These are phyloP conservation scores for Aplidium turbinatum DNA, from an alignment of 23 tunicate genomes.

Conservation along the genomic window DNA sequence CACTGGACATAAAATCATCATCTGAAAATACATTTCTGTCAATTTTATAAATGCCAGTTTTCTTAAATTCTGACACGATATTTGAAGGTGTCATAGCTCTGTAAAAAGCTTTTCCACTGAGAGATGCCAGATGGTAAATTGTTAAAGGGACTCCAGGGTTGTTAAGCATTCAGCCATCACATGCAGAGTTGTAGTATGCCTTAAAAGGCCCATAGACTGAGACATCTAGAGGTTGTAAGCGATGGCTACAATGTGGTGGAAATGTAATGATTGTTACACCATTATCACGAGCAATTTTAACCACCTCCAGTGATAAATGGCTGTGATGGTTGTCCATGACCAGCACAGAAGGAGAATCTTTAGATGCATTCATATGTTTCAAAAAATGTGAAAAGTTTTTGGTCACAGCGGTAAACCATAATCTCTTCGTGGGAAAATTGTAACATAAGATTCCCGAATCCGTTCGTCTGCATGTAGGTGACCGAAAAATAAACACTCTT, in stretches of 20 bases:
- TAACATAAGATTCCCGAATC: too few relatives aligned
- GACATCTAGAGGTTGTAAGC: slow-evolving; percentile 31
- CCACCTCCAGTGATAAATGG: slow-evolving; percentile 21
- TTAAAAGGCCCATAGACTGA: slow-evolving; percentile 48
- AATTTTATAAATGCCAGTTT: slow-evolving; percentile 9
- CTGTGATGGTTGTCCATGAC: slow-evolving; percentile 41
- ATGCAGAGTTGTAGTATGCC: slow-evolving; percentile 21
- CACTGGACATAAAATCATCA: slow-evolving; percentile 7
- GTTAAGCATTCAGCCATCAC: slow-evolving; percentile 29
- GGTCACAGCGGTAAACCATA: too few relatives aligned
- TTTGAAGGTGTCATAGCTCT: slow-evolving; percentile 16
- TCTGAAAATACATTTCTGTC: slow-evolving; percentile 8
- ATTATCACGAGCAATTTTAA: slow-evolving; percentile 31
- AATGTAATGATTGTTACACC: slow-evolving; percentile 38
- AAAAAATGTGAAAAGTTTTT: slow-evolving; percentile 30
- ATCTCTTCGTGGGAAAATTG: too few relatives aligned
- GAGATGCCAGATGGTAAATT: slow-evolving; percentile 45
- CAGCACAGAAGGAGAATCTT: slow-evolving; percentile 12
- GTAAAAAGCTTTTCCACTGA: slow-evolving; percentile 18
- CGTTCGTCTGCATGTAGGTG: too few relatives aligned
- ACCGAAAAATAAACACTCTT: too few relatives aligned
- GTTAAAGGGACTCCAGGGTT: slow-evolving; percentile 26
- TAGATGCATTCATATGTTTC: slow-evolving; percentile 7
- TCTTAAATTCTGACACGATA: slow-evolving; percentile 5
- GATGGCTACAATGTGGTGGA: slow-evolving; percentile 57